phyloP scores from a whole-genome alignment of 2,888 invertebrate genomes.

The Muschampia plurimacula region DNA sequence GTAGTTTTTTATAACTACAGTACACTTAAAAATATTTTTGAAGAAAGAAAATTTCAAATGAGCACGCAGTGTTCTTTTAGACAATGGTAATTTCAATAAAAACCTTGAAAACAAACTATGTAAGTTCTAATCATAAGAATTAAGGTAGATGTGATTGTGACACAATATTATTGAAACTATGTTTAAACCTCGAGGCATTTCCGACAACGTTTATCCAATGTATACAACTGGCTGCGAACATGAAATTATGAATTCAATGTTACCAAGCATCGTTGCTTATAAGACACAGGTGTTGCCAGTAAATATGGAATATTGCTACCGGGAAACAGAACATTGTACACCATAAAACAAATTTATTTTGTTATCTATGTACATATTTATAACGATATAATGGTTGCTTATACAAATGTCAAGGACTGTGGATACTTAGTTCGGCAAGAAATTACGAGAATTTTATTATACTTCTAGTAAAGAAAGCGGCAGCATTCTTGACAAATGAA shows the following conservation, averaged over 20 bases:
- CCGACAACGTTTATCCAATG: constrained; percentile 10
- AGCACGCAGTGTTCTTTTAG: background rate
- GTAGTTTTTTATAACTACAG: no score
- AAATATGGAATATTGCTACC: constrained; percentile 2
- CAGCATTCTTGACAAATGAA: no score
- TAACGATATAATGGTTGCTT: background rate
- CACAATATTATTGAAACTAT: constrained; percentile 1
- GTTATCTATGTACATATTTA: no score
- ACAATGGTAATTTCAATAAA: no score
- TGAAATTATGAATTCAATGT: constrained; percentile 15
- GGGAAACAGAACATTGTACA: background rate
- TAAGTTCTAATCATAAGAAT: background rate
- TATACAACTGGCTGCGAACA: constrained; percentile 3
- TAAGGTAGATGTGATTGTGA: background rate
- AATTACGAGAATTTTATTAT: no score
- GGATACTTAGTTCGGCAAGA: no score
- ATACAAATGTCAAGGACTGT: no score
- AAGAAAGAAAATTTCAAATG: no score
- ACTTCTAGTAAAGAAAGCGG: no score
- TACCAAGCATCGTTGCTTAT: constrained; percentile 4
- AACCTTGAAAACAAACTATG: background rate
- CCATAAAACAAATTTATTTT: background rate
- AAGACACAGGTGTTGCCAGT: constrained; percentile 25
- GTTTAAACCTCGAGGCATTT: background rate
- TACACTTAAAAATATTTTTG: no score